phyloP scores from a whole-genome alignment of 2,797 vertebrate genomes.

The Sebastes steindachneri region DNA sequence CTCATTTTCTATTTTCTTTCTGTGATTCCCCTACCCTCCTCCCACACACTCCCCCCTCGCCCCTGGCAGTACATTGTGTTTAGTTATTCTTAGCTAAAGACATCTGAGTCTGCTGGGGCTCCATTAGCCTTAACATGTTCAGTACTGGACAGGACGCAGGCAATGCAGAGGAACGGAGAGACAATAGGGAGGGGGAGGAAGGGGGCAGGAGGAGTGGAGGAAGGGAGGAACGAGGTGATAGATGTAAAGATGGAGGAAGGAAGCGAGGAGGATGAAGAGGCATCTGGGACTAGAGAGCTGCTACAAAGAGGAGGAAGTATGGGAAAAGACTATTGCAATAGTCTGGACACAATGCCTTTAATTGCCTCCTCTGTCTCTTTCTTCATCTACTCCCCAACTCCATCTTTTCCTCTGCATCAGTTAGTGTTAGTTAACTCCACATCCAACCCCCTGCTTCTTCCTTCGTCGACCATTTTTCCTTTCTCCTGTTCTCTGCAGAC shows the following conservation, averaged over 20 bases:
- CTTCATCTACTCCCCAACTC: neutral
- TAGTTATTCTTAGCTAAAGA: slow-evolving; percentile 51
- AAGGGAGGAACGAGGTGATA: neutral
- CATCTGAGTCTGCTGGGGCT: slow-evolving; percentile 59
- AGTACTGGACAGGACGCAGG: slow-evolving; percentile 24
- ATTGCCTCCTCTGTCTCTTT: slow-evolving; percentile 7
- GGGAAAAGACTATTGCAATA: neutral
- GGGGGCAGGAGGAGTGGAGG: neutral
- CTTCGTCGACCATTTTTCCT: neutral
- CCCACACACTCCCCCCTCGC: neutral
- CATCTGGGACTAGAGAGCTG: neutral
- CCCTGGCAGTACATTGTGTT: neutral
- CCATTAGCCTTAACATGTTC: slow-evolving; percentile 61
- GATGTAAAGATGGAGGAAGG: slow-evolving; percentile 4
- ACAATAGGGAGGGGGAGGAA: neutral
- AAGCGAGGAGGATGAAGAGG: neutral
- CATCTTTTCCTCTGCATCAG: neutral
- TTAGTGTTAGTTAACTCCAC: slow-evolving; percentile 20
- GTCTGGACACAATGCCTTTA: neutral
- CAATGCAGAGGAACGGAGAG: slow-evolving; percentile 16
- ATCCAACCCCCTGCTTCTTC: neutral
- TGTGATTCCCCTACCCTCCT: neutral
- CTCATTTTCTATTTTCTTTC: neutral
- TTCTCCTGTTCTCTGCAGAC: neutral
- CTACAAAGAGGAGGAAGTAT: neutral